A percentile compares a stretch with the other conserved stretches of the same genome.
phyloP scores from a whole-genome alignment of 92 coral and sea anemone species.

The Bergia sp. region DNA sequence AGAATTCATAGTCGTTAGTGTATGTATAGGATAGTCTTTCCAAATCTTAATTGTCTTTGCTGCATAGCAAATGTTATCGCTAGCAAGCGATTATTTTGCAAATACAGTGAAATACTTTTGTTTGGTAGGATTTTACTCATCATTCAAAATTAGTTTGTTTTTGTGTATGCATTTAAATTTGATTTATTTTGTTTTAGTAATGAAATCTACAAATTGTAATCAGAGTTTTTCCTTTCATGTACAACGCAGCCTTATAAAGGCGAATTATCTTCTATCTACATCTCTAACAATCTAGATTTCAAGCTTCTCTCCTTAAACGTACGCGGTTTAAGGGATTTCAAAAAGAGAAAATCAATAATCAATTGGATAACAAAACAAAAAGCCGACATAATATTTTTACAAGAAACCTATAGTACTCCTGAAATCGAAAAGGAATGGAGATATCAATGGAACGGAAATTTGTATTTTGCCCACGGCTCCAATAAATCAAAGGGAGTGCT shows the following conservation, averaged over 20 bases:
- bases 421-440: conserved; percentile 27
- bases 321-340: neutral
- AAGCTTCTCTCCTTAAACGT: conserved; percentile 1
- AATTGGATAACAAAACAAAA: neutral
- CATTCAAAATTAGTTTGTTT: neutral
- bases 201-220: neutral
- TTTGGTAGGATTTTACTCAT: neutral
- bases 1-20: neutral
- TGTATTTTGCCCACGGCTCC: conserved; percentile 25
- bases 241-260: neutral
- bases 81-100: conserved; percentile 11
- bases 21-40: conserved; percentile 4
- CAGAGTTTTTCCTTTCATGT: neutral
- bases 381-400: conserved; percentile 28
- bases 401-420: conserved; percentile 35
- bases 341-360: neutral
- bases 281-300: conserved; percentile 4
- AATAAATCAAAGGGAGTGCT: conserved; percentile 25
- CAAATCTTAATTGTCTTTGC: neutral
- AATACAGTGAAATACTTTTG: neutral
- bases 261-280: neutral
- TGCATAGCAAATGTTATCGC: neutral
- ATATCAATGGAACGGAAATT: conserved; percentile 42
- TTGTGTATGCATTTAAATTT: conserved; percentile 1
- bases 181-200: neutral